These are phyloP conservation scores for Axea sp. DNA, from an alignment of 2,888 invertebrate genomes.

Conservation along the genomic window DNA sequence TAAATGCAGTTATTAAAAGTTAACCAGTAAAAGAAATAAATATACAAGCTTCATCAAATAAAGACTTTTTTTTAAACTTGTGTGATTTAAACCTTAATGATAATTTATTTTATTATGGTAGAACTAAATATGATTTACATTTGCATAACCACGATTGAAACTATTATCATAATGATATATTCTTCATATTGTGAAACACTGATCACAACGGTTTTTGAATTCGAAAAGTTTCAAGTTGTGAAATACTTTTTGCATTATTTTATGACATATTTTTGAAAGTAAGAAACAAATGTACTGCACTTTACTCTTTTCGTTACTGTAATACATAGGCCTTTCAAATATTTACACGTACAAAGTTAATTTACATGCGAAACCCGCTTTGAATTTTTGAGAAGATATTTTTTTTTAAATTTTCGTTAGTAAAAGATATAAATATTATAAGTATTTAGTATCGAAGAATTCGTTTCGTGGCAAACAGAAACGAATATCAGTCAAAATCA, in stretches of 20 bases:
- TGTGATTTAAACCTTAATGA: no score
- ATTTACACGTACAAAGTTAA: slow-evolving; percentile 50
- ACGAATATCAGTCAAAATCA: slow-evolving; percentile 43
- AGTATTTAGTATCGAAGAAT: slow-evolving; percentile 30
- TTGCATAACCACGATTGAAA: no score
- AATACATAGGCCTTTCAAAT: slow-evolving; percentile 49
- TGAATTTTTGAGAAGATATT: slow-evolving; percentile 19
- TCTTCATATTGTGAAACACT: no score
- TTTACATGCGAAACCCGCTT: slow-evolving; percentile 40
- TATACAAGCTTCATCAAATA: no score
- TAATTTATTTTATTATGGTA: no score
- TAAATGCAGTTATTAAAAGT: no score
- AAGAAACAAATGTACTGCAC: slow-evolving; percentile 36
- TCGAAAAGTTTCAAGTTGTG: neutral
- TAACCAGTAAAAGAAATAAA: no score
- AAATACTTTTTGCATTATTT: slow-evolving; percentile 3
- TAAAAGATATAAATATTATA: slow-evolving; percentile 44
- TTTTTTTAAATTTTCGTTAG: slow-evolving; percentile 21
- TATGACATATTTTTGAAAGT: slow-evolving; percentile 1
- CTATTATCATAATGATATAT: no score
- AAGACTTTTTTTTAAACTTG: no score
- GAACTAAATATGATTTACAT: no score
- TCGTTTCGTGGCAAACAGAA: slow-evolving; percentile 31
- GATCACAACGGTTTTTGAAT: slow-evolving; percentile 6
- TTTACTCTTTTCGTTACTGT: slow-evolving; percentile 22